Base-by-base conservation (phyloP, 92 coral and sea anemone genomes). In the Isaurus tuberculatus region DNA sequence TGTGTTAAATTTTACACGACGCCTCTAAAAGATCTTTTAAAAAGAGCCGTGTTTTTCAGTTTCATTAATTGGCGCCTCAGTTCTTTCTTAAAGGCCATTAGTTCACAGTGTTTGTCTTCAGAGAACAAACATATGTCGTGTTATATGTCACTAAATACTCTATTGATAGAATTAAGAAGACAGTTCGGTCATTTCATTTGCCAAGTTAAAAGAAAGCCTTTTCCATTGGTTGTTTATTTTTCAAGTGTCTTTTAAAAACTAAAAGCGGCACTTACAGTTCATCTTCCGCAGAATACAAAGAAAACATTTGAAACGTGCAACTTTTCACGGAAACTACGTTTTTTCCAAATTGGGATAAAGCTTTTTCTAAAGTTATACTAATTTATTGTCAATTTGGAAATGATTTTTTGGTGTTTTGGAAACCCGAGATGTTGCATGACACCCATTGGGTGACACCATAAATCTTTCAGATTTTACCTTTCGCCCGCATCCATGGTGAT, bases 401-500 rank as follows among this genome's bases (percentile, higher is more conserved):
- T 9, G 8, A 4, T 53, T 53, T 2, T 16, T 9, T 9, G 61
- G 19, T 16, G 17, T 2, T 22, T 15, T 22, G 0, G 4, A 19
- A 19, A 19, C 19, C 19, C n/a, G n/a, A 55, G 7, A 2, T 55
- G 20, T 55, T 15, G 25, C 17, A 17, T 22, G 31, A 29, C 27
- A 26, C 19, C 17, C 15, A 3, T 1, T 13, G 14, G 4, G 65
- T 9, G 27, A 15, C 16, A 19, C 25, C 63, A 10, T 13, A 2
- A 7, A 63, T 63, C 69, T 63, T 29, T 63, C 19, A 29, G 14
- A 29, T 22, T 28, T 26, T 13, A 40, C 69, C 33, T 25, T 9
- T 2, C 19, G 10, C 16, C 19, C 26, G 22, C 40, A 61, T 9
- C 82, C 82, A 77, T 77, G 82, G 82, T 58, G 82, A 77, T 58